phyloP scores from a whole-genome alignment of 37 sponge, comb jelly and placozoan species.

The Aplysina aerophoba region DNA sequence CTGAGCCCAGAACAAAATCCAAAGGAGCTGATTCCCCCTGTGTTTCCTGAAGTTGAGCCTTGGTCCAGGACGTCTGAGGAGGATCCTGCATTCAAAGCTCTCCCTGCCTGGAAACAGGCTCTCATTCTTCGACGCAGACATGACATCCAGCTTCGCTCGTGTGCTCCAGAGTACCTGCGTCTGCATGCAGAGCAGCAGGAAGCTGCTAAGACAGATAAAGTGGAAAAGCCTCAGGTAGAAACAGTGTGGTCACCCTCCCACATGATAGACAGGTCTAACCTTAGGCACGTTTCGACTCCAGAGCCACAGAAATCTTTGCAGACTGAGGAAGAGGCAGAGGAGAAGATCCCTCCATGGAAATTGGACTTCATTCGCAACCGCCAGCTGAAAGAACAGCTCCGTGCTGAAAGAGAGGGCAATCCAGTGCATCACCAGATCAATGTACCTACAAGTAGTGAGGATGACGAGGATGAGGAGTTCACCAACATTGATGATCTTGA shows the following conservation, averaged over 20 bases:
- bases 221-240: background rate
- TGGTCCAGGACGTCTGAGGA: slow-evolving; percentile 72
- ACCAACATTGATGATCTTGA: slow-evolving; percentile 33
- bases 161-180: slow-evolving; percentile 11
- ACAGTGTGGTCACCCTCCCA: slow-evolving; percentile 21
- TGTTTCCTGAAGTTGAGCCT: slow-evolving; percentile 49
- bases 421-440: background rate
- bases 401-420: background rate
- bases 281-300: background rate
- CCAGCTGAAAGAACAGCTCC: slow-evolving; percentile 1
- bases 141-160: slow-evolving; percentile 57
- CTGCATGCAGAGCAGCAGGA: background rate
- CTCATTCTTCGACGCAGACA: slow-evolving; percentile 61
- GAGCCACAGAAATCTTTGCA: background rate
- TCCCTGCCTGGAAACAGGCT: slow-evolving; percentile 83
- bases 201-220: background rate
- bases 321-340: background rate
- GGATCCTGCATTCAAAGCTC: slow-evolving; percentile 55
- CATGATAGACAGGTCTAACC: background rate
- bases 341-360: slow-evolving; percentile 36
- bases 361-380: slow-evolving; percentile 3
- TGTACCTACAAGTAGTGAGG: slow-evolving; percentile 5
- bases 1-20: background rate
- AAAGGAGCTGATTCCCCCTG: slow-evolving; percentile 43
- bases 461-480: slow-evolving; percentile 26